Conservation (phyloP, 92 coral and sea anemone species). For the Porites evermanni region DNA sequence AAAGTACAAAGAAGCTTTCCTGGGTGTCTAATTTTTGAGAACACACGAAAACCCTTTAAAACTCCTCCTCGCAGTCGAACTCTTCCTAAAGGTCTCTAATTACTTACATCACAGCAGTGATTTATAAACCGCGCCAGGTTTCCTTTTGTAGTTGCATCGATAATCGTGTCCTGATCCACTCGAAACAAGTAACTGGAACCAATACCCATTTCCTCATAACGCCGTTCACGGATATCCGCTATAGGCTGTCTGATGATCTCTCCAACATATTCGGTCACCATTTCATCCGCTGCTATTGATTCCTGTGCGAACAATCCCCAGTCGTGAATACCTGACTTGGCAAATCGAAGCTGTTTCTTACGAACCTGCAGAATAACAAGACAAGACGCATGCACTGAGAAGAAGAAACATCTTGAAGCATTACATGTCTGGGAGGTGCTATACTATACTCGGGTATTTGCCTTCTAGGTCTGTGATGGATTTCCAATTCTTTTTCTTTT, state of each 20-base stretch:
- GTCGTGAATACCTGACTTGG: slow-evolving; percentile 96
- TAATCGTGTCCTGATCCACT: slow-evolving; percentile 95
- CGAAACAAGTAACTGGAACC: slow-evolving; percentile 98
- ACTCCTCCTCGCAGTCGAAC: too few species aligned
- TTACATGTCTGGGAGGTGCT: too few species aligned
- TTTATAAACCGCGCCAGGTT: slow-evolving; percentile 97
- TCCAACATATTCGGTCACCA: slow-evolving; percentile 99
- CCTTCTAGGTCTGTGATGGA: too few species aligned
- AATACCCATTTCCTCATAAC: slow-evolving; percentile 93
- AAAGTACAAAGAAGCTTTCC: too few species aligned
- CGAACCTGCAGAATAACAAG: slow-evolving; percentile 73
- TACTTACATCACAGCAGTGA: slow-evolving; percentile 98
- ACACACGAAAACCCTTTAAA: too few species aligned
- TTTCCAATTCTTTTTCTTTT: too few species aligned
- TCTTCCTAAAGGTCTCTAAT: neutral
- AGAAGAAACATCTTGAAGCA: neutral
- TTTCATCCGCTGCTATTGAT: slow-evolving; percentile 97
- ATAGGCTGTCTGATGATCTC: slow-evolving; percentile 95
- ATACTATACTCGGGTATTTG: too few species aligned
- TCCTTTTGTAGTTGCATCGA: slow-evolving; percentile 94
- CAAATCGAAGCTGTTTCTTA: slow-evolving; percentile 93
- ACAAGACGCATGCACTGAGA: neutral
- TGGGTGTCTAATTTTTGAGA: too few species aligned
- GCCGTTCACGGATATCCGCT: slow-evolving; percentile 91
- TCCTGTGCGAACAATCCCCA: slow-evolving; percentile 99